Base-by-base conservation (phyloP, 2,888 invertebrate genomes). In the Laothoe populi region DNA sequence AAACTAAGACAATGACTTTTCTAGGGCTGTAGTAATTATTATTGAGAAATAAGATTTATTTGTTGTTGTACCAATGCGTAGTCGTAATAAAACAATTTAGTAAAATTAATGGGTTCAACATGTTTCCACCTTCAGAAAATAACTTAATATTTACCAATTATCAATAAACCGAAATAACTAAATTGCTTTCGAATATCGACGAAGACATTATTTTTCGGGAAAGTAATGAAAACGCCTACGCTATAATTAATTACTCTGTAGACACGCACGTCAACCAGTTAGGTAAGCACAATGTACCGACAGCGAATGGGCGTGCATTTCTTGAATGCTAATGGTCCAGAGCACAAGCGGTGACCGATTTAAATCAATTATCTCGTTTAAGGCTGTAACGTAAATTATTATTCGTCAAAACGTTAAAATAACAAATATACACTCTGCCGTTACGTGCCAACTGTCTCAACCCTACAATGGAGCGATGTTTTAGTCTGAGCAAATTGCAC, bases 251-350 rank as follows among this genome's bases (percentile, higher is more conserved):
- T 83, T 77, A 77, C 53, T 19, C 21, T n/a, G 26, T 10, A 38
- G 19, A 42, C n/a, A 53, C 70, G 73, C 70, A 69, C 81, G 78
- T 83, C 83, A 82, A 79, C 81, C 78, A 77, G 81, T 78, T n/a
- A n/a, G 67, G 74, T 77, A 79, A 81, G 78, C 76, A 79, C 79
- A 75, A 77, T 77, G 81, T 78, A 78, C 74, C 76, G 82, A 87
- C 87, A 86, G 82, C 74, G 73, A 84, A 86, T 85, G 80, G 86
- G 86, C 84, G 87, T 85, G 76, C 77, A 79, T 79, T 60, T 23
- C 35, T 60, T 40, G 57, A 53, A 46, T 59, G 58, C 46, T 57
- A 42, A 53, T 26, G 58, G 23, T 35, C 21, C 40, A 65, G 58
- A 61, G 58, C 38, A 64, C 19, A 60, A 62, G 64, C 57, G 57